Evolutionary conservation across 2,113 vertebrate species (phyloP).

Genomic region (Chaetops frenatus): DNA sequence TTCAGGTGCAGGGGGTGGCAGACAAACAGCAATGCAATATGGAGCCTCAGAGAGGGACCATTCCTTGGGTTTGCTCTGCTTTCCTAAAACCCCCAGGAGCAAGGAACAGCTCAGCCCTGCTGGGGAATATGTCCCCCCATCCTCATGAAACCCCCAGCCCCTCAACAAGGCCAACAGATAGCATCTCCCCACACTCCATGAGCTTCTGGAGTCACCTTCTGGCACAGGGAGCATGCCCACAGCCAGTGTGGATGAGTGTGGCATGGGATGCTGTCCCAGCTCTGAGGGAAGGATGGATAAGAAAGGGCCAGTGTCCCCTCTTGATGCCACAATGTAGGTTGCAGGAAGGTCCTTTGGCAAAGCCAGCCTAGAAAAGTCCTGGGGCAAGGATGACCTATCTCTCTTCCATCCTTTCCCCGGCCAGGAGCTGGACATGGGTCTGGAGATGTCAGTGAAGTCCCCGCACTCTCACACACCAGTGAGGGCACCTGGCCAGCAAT

Average conservation of each 20-base stretch:
- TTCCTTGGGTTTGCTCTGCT: neutral
- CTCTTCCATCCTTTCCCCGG: neutral
- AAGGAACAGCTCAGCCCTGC: neutral
- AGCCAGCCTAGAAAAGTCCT: neutral
- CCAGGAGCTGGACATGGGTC: neutral
- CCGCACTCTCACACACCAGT: neutral
- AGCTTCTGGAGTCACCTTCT: neutral
- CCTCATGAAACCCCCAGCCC: neutral
- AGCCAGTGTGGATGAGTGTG: neutral
- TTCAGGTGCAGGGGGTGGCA: neutral
- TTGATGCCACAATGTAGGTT: neutral
- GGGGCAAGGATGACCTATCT: neutral
- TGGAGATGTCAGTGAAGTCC: rapidly evolving
- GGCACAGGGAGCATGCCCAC: neutral
- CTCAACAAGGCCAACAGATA: too few relatives aligned
- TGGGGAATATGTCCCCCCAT: too few relatives aligned
- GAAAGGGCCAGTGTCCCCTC: neutral
- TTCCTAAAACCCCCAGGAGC: neutral
- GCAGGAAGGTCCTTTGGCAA: neutral
- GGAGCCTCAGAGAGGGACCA: neutral
- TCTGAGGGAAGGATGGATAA: neutral
- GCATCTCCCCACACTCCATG: rapidly evolving
- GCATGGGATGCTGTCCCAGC: neutral
- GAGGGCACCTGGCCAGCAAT: neutral
- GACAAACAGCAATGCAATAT: neutral